Percentiles rank a stretch among this genome's conserved stretches.
These are phyloP conservation scores for Cottoperca gobio DNA, from an alignment of 2,797 vertebrate species.

Conservation along the genomic window DNA sequence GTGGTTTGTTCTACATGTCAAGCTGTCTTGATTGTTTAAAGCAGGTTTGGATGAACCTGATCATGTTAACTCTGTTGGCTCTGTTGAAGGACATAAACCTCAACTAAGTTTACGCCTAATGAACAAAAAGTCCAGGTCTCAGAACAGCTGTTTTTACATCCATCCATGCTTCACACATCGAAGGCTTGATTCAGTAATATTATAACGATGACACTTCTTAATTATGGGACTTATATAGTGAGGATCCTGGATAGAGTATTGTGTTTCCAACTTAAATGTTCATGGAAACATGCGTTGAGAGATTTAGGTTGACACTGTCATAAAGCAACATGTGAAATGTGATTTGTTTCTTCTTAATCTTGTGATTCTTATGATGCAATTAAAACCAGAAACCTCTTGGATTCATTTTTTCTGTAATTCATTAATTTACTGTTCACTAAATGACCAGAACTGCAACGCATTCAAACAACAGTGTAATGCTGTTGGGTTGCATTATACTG, in stretches of 20 bases:
- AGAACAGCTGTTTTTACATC: neutral
- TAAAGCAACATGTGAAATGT: neutral
- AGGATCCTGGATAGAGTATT: neutral
- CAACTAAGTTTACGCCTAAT: neutral
- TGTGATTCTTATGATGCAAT: conserved; percentile 10
- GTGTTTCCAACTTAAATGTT: neutral
- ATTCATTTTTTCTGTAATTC: neutral
- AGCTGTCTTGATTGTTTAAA: neutral
- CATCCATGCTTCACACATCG: neutral
- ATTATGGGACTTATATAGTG: neutral
- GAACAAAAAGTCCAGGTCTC: conserved; percentile 8
- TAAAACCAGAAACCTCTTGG: conserved; percentile 23
- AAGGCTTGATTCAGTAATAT: neutral
- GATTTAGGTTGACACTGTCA: neutral
- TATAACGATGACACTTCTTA: neutral
- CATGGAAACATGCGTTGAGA: neutral
- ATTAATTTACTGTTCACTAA: neutral
- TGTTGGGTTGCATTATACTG: no score
- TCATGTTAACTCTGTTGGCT: neutral
- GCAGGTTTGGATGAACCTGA: neutral
- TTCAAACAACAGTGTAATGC: neutral
- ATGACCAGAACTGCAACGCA: neutral
- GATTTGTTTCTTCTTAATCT: neutral
- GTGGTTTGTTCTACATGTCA: neutral
- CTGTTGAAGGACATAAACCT: neutral